Evolutionary conservation across 37 sponge, comb jelly and placozoan species (phyloP), one percentile per base, ranked within the genome.

Genomic region (Chondrosia reniformis): DNA sequence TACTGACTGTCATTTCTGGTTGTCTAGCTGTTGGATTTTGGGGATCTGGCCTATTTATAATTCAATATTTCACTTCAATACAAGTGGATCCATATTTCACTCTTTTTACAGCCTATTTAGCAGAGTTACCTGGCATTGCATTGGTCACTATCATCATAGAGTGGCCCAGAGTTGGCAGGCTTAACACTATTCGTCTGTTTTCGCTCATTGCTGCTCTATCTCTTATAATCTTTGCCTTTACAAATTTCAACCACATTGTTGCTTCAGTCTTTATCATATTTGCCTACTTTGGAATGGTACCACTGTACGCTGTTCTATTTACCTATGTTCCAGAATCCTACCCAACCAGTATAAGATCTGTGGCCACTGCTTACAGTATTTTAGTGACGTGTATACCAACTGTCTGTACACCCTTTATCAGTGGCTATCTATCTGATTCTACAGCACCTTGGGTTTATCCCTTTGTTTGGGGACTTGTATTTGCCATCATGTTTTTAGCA

Each of bases 111-210:
- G 56, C 55, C 0, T 76, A 39, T 46, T 45, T 84, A 13, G 89
- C 72, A 0, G 73, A 88, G 75, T 64, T 88, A 3, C 89, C 89
- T 0, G 89, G 89, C 42, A 80, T 84, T 4, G 34, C 84, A 1
- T 73, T 88, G 34, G 54, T 88, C 55, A 43, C 84, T 15, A 84
- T 88, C 30, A 84, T 88, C 39, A 75, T 76, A 1, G 89, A 88
- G 33, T 88, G 84, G 89, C 77, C 62, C 1, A 17, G 37, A 67
- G 66, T 88, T 21, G 89, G 89, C 3, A 25, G 89, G 57, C 66
- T 88, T 4, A 84, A 88, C 63, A 69, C 89, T 3, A 36, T 88
- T 4, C 39, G 89, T 22, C 24, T 83, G 10, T 84, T 62, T 33
- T 54, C 77, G 19, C 21, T 55, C 1, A 4, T 80, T 33, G 34